Evolutionary conservation across 2,113 vertebrate species (phyloP).

Genomic region (Recurvirostra avosetta): DNA sequence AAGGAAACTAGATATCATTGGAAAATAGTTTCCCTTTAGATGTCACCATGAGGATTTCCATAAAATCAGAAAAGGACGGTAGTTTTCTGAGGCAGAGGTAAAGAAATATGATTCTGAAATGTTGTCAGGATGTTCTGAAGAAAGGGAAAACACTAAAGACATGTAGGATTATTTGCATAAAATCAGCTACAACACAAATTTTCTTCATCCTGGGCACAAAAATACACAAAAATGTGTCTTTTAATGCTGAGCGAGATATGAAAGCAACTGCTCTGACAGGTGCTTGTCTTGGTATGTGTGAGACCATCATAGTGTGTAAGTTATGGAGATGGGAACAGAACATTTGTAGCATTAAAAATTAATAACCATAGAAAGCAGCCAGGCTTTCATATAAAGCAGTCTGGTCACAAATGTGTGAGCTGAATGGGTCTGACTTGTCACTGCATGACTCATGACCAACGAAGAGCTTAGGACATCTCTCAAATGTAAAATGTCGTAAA

Average conservation of each 20-base stretch:
- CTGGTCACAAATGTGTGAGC: not conserved
- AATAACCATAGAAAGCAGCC: not conserved
- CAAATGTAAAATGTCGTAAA: not conserved
- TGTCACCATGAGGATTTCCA: not conserved
- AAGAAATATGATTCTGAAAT: not conserved
- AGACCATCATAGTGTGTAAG: not conserved
- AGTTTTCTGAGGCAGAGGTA: not conserved
- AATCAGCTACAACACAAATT: not conserved
- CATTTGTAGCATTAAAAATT: not conserved
- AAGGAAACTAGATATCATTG: not conserved
- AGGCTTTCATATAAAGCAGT: not conserved
- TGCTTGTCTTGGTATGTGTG: not conserved
- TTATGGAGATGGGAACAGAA: not conserved
- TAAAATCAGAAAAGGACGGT: not conserved
- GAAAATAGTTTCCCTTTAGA: not conserved
- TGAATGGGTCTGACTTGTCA: not conserved
- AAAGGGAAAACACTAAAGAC: not conserved
- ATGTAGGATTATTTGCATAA: not conserved
- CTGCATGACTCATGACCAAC: not conserved
- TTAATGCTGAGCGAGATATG: not conserved
- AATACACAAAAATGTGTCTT: not conserved
- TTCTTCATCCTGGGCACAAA: not conserved
- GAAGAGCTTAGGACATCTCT: not conserved
- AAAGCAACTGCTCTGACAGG: not conserved
- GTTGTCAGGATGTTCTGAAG: not conserved